Evolutionary conservation across 2,113 vertebrate species (phyloP), one percentile per base, ranked within the genome.

Genomic region (Sphaerodactylus townsendi): DNA sequence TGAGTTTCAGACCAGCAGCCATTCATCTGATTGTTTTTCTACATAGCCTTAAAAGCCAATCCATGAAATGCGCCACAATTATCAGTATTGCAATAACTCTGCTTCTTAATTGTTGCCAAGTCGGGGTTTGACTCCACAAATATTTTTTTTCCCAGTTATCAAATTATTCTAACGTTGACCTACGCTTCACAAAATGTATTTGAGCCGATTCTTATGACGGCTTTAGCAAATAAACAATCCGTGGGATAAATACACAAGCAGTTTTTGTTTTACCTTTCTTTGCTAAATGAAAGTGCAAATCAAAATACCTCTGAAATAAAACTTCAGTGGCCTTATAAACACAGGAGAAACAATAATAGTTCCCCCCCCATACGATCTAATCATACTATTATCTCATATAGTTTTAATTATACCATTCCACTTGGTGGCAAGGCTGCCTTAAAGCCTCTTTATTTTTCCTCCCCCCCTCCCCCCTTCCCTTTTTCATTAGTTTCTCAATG

Each of bases 1-100:
- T 77, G 50, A 17, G 92, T 90, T 91, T 90, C 85, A 79, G 90
- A 86, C 82, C 88, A 86, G 82, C 88, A 90, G 30, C 85, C 69
- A 77, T 41, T 91, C 0, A 11, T 8, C 23, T 72, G 41, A 46
- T 77, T 88, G 87, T 81, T 80, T 91, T 68, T 85, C 78, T 41
- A 93, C 69, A 85, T 3, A 68, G 41, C 56, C 87, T 79, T 75
- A 86, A 91, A 82, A 92, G 86, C 82, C 83, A 92, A 90, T 33
- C 59, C 37, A 56, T 85, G 85, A 91, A 88, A 88, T 83, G 69
- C 86, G 89, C 79, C 83, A 80, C 86, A 86, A 87, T 85, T 53
- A 69, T 82, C 64, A 62, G 46, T 30, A 81, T 88, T 89, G 84
- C 28, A 53, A 73, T 44, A 44, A 62, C 15, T 87, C 77, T 39